Base-by-base conservation (phyloP, 2,113 vertebrate species). In the Microcebus murinus region DNA sequence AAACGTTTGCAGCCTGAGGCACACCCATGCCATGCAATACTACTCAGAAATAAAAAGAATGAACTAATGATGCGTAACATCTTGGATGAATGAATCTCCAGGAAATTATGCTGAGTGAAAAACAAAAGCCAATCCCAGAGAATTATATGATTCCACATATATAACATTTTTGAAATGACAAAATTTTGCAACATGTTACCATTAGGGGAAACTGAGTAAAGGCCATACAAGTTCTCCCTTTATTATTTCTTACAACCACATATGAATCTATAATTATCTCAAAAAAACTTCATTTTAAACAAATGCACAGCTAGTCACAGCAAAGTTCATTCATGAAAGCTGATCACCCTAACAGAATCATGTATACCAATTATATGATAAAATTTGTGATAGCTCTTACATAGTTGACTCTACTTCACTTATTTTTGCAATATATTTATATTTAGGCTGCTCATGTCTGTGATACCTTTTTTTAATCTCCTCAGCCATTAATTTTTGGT, bases 371-470 rank as follows among this genome's bases (percentile, higher is more conserved):
- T 4, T 68, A 4, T 36, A 50, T 59, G 27, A 80, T 90, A 29
- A 92, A 96, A 95, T 95, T 59, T 81, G 59, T 76, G 50, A 34
- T 65, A 80, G 42, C 17, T 80, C 5, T 81, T 90, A 90, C 9
- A 59, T 8, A 61, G 31, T 96, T 87, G 90, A 86, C 8, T 48
- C 23, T 42, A 79, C 11, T 27, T 91, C 45, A 65, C 55, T 95
- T 86, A 45, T 76, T 91, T 85, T 82, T 27, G 15, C 20, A 63
- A 12, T 27, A 74, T 93, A 80, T 63, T 90, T 96, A 34, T 90
- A 55, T 77, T 57, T 67, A 86, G 45, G 13, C 25, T 67, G 4
- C 18, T 63, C 39, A 88, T 57, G 93, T 90, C 39, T 63, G 15
- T 90, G 50, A 52, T 14, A 87, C 15, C 45, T 80, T 63, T 85